Base-by-base conservation (phyloP, 2,797 vertebrate species). In the Platalea minor region DNA sequence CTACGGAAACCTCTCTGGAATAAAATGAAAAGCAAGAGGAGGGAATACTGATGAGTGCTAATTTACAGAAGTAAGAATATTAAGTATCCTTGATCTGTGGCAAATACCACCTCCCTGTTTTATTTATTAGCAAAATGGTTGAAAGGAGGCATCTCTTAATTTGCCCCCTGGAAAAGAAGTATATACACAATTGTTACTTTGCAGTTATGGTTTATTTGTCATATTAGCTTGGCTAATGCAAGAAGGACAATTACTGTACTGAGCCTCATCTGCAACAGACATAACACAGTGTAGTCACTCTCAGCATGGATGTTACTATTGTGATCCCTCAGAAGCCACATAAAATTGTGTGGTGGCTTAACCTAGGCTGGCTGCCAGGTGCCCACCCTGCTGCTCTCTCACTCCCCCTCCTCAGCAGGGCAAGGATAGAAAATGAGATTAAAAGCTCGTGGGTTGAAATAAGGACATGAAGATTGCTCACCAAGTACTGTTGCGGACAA, bases 51-150 rank as follows among this genome's bases (percentile, higher is more conserved):
- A 68, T 16, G 28, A 91, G 43, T 51, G 29, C 10, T 95, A 90
- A 96, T 82, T 95, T 93, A 91, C 26, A 81, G 31, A 91, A 85
- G 19, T 61, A 82, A 57, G 33, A 91, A 78, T 90, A 82, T 81
- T 83, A 91, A 85, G 50, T 72, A 50, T 93, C n/a, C 65, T 90
- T 90, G 50, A 90, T 92, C 25, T 84, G 39, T 29, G 39, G 18
- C 68, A 91, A 82, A 74, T 76, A 61, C 67, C 50, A 61, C 63
- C 33, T 89, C 37, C 18, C 23, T 69, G 54, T 56, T 92, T 82
- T 68, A 79, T 92, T 96, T 92, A 70, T 90, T 84, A 85, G 39
- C 19, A 85, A 87, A 85, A 67, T 35, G 21, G 37, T 77, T 91
- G 54, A 69, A 95, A 93, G 17, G 29, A 53, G 18, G 7, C 68